Evolutionary conservation across 2,797 vertebrate genomes (phyloP).

Genomic region (Siniperca obscura): DNA sequence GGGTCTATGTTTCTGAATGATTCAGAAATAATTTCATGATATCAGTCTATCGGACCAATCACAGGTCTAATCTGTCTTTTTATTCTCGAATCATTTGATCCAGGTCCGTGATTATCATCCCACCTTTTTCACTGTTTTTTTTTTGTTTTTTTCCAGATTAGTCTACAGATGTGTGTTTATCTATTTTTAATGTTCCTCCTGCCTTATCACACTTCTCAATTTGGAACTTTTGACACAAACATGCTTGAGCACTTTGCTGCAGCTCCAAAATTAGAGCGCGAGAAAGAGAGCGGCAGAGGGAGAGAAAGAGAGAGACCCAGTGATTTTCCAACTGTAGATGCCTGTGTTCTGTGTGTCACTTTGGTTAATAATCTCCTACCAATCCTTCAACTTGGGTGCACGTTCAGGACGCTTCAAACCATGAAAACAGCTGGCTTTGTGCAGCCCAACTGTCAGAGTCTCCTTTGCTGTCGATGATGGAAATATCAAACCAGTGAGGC

Average conservation of each 20-base stretch:
- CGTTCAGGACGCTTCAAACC: conserved; percentile 84
- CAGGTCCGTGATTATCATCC: conserved; percentile 26
- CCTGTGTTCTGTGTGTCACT: conserved; percentile 84
- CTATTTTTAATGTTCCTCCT: conserved; percentile 71
- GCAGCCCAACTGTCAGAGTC: conserved; percentile 87
- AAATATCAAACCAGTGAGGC: conserved; percentile 88
- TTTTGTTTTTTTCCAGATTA: conserved; percentile 30
- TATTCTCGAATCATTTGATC: conserved; percentile 42
- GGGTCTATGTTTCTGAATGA: conserved; percentile 36
- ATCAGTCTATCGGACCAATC: conserved; percentile 27
- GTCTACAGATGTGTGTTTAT: conserved; percentile 72
- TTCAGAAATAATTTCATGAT: conserved; percentile 49
- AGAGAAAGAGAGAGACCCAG: conserved; percentile 41
- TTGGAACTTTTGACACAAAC: conserved; percentile 74
- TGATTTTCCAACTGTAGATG: conserved; percentile 78
- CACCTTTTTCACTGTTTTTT: conserved; percentile 32
- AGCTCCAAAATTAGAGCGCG: conserved; percentile 65
- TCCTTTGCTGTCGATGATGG: conserved; percentile 88
- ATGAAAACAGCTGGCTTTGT: conserved; percentile 89
- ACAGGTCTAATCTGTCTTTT: conserved; percentile 49
- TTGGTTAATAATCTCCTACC: conserved; percentile 88
- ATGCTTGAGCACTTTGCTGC: conserved; percentile 71
- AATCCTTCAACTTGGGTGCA: conserved; percentile 85
- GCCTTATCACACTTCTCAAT: conserved; percentile 77
- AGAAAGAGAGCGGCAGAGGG: conserved; percentile 36